A percentile compares a stretch with the other conserved stretches of the same genome.
Evolutionary conservation across 2,888 invertebrate species (phyloP).

Genomic region (Ophioninae sp.): DNA sequence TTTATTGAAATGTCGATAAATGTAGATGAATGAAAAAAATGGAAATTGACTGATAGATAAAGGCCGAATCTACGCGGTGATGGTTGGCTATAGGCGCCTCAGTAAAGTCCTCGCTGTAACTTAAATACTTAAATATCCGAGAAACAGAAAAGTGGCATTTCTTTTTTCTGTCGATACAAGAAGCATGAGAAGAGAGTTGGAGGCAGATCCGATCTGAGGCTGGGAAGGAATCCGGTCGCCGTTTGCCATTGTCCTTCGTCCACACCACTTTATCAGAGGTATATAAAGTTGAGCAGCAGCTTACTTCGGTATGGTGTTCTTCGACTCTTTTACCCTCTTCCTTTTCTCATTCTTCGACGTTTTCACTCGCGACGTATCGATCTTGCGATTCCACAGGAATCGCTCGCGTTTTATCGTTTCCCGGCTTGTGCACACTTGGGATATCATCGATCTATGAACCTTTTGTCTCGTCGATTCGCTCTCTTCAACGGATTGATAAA

Average conservation of each 20-base stretch:
- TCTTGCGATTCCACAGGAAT: slow-evolving; percentile 54
- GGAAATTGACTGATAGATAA: too few relatives aligned
- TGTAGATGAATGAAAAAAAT: too few relatives aligned
- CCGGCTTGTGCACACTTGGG: neutral
- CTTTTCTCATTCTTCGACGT: slow-evolving; percentile 27
- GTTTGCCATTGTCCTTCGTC: slow-evolving; percentile 63
- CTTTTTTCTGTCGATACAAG: slow-evolving; percentile 32
- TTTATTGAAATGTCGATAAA: too few relatives aligned
- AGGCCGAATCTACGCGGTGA: too few relatives aligned
- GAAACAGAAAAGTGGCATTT: slow-evolving; percentile 18
- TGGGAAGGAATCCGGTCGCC: slow-evolving; percentile 63
- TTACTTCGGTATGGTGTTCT: slow-evolving; percentile 50
- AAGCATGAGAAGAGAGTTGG: slow-evolving; percentile 37
- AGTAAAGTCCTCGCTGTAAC: neutral
- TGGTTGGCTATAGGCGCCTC: neutral
- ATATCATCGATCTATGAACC: slow-evolving; percentile 56
- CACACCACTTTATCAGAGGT: slow-evolving; percentile 28
- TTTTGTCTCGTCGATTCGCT: slow-evolving; percentile 44
- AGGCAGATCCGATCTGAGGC: slow-evolving; percentile 55
- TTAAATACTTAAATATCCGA: neutral
- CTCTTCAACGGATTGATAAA: slow-evolving; percentile 54
- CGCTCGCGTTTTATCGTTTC: slow-evolving; percentile 57
- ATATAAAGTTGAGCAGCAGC: slow-evolving; percentile 45
- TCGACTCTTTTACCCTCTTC: slow-evolving; percentile 37
- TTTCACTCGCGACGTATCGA: slow-evolving; percentile 58